phyloP scores from a whole-genome alignment of 2,113 vertebrate species.

The Glareola pratincola region DNA sequence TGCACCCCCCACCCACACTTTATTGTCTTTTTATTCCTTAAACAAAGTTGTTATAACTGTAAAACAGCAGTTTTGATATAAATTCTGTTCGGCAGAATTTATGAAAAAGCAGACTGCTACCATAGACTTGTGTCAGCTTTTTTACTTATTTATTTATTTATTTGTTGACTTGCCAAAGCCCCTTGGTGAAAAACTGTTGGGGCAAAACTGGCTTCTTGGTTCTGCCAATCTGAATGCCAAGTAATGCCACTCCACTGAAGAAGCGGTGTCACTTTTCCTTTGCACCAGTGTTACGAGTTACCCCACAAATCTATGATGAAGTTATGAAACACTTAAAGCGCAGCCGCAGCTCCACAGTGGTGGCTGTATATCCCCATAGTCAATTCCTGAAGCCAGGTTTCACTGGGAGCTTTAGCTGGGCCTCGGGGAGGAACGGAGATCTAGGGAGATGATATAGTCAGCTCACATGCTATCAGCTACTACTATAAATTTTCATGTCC shows the following conservation, averaged over 20 bases:
- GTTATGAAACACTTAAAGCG: slow-evolving; percentile 19
- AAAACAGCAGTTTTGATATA: slow-evolving; percentile 70
- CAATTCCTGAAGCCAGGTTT: slow-evolving; percentile 60
- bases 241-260: neutral
- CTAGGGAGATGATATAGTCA: slow-evolving; percentile 52
- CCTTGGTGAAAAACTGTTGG: neutral
- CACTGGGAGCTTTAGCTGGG: slow-evolving; percentile 33
- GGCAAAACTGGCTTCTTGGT: neutral
- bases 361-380: slow-evolving; percentile 62
- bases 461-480: slow-evolving; percentile 58
- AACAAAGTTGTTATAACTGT: slow-evolving; percentile 66
- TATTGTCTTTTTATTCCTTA: slow-evolving; percentile 13
- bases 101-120: slow-evolving; percentile 52
- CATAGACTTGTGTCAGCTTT: neutral
- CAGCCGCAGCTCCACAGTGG: slow-evolving; percentile 44
- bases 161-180: neutral
- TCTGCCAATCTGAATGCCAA: neutral
- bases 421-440: neutral
- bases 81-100: slow-evolving; percentile 61
- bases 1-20: neutral
- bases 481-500: neutral
- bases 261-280: neutral
- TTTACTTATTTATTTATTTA: too few species aligned
- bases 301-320: slow-evolving; percentile 41
- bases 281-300: slow-evolving; percentile 27